Percentiles rank a stretch among this genome's conserved stretches.
phyloP scores from a whole-genome alignment of 1,140 invertebrate species.

The Leptopilina boulardi region DNA sequence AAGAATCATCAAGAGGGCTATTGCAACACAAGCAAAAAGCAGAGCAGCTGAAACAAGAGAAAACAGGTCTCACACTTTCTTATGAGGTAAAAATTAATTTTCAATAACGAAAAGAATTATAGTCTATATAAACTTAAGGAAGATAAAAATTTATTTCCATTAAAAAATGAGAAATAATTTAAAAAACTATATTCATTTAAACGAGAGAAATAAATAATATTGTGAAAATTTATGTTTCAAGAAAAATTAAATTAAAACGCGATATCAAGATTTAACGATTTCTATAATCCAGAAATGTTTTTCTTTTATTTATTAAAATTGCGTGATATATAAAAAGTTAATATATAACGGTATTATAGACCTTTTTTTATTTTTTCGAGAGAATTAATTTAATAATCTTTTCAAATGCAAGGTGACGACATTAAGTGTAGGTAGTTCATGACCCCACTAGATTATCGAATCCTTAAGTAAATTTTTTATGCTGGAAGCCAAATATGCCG shows the following conservation, averaged over 20 bases:
- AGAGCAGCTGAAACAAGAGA: conserved; percentile 88
- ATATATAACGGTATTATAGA: not conserved
- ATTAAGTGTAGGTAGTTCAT: not conserved
- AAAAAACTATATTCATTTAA: too few species aligned
- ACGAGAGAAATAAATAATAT: too few species aligned
- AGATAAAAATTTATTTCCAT: too few species aligned
- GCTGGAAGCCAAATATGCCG: conserved; percentile 37
- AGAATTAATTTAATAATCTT: not conserved
- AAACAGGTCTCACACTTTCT: conserved; percentile 82
- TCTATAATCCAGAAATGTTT: too few species aligned
- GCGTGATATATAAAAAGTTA: not conserved
- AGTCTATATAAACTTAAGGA: too few species aligned
- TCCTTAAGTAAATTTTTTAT: conserved; percentile 2
- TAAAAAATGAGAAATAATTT: too few species aligned
- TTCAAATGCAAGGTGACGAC: conserved; percentile 16
- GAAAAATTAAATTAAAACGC: too few species aligned
- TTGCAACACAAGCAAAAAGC: conserved; percentile 86
- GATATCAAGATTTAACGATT: too few species aligned
- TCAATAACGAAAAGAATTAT: not conserved
- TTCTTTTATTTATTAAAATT: too few species aligned
- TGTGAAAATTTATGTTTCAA: too few species aligned
- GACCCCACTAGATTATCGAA: not conserved
- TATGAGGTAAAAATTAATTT: conserved; percentile 80
- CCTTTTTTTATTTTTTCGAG: not conserved
- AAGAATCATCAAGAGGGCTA: conserved; percentile 83